Evolutionary conservation across 1,140 invertebrate genomes (phyloP).

Genomic region (Acromyrmex heyeri): DNA sequence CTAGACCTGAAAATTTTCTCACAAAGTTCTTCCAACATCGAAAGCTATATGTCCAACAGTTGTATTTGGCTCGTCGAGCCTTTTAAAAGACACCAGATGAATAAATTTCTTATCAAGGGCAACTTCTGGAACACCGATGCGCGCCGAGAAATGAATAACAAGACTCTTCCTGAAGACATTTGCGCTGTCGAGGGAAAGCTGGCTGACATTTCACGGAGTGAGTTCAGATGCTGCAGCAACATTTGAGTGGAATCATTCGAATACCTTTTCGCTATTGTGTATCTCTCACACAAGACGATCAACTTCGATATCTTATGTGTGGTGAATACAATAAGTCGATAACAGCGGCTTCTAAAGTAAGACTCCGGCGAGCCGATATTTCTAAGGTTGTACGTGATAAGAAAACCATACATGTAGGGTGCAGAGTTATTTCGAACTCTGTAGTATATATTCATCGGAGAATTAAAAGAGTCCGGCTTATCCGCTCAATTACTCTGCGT

Average conservation of each 20-base stretch:
- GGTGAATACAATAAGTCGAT: background rate
- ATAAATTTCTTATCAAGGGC: conserved; percentile 64
- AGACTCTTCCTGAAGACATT: conserved; percentile 19
- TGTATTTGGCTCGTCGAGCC: too few species aligned
- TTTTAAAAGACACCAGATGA: too few species aligned
- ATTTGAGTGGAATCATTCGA: background rate
- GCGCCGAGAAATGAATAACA: conserved; percentile 63
- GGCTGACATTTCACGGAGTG: background rate
- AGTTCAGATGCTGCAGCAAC: background rate
- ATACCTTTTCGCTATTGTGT: background rate
- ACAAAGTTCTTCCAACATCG: too few species aligned
- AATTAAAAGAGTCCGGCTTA: conserved; percentile 32
- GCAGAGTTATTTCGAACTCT: background rate
- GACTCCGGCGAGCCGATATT: background rate
- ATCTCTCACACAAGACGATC: background rate
- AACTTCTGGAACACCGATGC: conserved; percentile 75
- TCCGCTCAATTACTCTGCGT: conserved; percentile 7
- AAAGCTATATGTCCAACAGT: too few species aligned
- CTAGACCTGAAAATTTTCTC: too few species aligned
- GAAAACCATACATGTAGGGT: background rate
- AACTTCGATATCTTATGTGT: background rate
- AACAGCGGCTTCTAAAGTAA: background rate
- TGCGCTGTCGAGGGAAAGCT: background rate
- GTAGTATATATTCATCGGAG: background rate
- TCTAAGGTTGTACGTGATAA: conserved; percentile 33